Conservation (phyloP, 1,140 invertebrate genomes). For the Leucophenga varia region DNA sequence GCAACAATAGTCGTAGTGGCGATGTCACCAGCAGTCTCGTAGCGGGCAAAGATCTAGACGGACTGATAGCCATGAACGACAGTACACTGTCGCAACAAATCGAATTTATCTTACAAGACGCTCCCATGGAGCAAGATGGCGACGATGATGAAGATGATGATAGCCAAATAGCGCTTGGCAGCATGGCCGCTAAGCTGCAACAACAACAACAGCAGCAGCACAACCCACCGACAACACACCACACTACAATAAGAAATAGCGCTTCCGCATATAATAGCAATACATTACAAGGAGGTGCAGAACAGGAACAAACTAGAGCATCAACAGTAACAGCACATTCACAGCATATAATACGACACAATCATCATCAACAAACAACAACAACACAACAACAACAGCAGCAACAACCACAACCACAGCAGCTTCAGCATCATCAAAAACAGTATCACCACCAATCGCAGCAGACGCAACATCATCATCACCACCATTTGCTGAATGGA, state of each 20-base stretch:
- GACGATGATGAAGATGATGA: constrained; percentile 33
- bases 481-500: constrained; percentile 33
- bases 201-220: constrained; percentile 14
- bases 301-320: no score
- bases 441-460: constrained; percentile 20
- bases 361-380: no score
- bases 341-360: no score
- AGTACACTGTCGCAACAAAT: constrained; percentile 56
- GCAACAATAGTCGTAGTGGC: not conserved
- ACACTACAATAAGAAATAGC: constrained; percentile 27
- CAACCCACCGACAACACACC: constrained; percentile 43
- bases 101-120: constrained; percentile 56
- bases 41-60: constrained; percentile 42
- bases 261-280: constrained; percentile 25
- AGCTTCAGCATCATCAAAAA: constrained; percentile 10
- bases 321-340: constrained; percentile 6
- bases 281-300: no score
- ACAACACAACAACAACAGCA: constrained; percentile 13
- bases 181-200: constrained; percentile 4
- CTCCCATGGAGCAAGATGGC: constrained; percentile 49
- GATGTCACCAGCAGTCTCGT: not conserved
- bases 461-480: constrained; percentile 33
- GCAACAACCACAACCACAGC: constrained; percentile 16
- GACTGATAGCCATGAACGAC: constrained; percentile 54
- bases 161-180: constrained; percentile 13